These are phyloP conservation scores for Dioctria linearis DNA, from an alignment of 2,888 invertebrate genomes.

Conservation along the genomic window DNA sequence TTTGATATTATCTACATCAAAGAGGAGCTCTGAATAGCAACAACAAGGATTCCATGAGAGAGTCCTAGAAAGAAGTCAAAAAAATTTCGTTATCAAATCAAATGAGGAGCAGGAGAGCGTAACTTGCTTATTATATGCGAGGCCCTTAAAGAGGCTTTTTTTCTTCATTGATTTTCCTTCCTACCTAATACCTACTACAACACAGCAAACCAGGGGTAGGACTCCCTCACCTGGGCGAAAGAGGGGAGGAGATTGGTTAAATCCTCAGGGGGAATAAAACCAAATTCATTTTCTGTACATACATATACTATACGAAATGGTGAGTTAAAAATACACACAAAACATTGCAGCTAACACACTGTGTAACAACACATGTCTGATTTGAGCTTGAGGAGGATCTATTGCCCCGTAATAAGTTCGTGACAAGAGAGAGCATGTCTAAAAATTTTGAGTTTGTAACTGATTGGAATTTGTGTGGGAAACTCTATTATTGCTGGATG, in stretches of 20 bases:
- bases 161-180: conserved; percentile 26
- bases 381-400: neutral
- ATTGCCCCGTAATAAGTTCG: conserved; percentile 8
- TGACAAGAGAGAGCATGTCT: conserved; percentile 39
- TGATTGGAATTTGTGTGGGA: conserved; percentile 36
- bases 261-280: neutral
- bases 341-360: neutral
- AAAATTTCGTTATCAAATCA: neutral
- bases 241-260: neutral
- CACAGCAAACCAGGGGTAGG: neutral
- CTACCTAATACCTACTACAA: neutral
- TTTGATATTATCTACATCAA: conserved; percentile 36
- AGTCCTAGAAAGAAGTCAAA: neutral
- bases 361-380: neutral
- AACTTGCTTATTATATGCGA: conserved; percentile 27
- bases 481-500: conserved; percentile 47
- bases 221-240: neutral
- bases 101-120: neutral
- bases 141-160: conserved; percentile 29
- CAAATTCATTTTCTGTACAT: neutral
- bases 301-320: neutral
- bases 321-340: neutral
- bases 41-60: neutral
- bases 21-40: neutral
- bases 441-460: conserved; percentile 6